Evolutionary conservation across 2,888 invertebrate genomes (phyloP).

Genomic region (Diarsia brunnea): DNA sequence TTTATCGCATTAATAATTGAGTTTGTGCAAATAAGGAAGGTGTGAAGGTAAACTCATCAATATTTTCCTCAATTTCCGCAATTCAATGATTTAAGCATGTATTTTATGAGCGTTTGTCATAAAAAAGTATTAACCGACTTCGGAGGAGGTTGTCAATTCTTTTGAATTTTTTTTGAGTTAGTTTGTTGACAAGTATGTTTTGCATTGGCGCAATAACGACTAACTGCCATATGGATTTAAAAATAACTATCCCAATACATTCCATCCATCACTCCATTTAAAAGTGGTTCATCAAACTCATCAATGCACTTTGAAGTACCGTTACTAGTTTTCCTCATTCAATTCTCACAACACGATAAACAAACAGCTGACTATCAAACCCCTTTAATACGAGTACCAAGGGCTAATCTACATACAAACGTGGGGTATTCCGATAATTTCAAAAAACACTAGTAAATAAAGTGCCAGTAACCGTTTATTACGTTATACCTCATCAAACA

Average conservation of each 20-base stretch:
- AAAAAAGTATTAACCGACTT: too few species aligned
- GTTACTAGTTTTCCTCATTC: constrained; percentile 31
- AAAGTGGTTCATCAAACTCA: constrained; percentile 6
- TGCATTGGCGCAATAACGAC: neutral
- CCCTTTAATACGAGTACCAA: neutral
- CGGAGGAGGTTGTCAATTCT: too few species aligned
- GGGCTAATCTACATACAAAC: constrained; percentile 29
- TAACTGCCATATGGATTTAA: constrained; percentile 17
- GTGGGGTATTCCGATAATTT: constrained; percentile 34
- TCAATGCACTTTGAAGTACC: constrained; percentile 26
- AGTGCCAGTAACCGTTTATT: constrained; percentile 42
- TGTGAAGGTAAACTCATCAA: neutral
- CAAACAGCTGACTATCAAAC: constrained; percentile 34
- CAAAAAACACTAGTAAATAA: constrained; percentile 39
- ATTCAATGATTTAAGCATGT: neutral
- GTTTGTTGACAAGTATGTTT: too few species aligned
- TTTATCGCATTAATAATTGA: neutral
- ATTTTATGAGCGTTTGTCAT: neutral
- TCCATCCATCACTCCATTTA: neutral
- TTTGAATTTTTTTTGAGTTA: too few species aligned
- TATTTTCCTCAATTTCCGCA: too few species aligned
- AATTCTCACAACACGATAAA: constrained; percentile 31
- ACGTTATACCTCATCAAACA: constrained; percentile 61
- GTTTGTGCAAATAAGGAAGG: neutral
- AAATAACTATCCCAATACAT: neutral